phyloP scores from a whole-genome alignment of 2,888 invertebrate genomes.

The Sphaerophoria rueppellii region DNA sequence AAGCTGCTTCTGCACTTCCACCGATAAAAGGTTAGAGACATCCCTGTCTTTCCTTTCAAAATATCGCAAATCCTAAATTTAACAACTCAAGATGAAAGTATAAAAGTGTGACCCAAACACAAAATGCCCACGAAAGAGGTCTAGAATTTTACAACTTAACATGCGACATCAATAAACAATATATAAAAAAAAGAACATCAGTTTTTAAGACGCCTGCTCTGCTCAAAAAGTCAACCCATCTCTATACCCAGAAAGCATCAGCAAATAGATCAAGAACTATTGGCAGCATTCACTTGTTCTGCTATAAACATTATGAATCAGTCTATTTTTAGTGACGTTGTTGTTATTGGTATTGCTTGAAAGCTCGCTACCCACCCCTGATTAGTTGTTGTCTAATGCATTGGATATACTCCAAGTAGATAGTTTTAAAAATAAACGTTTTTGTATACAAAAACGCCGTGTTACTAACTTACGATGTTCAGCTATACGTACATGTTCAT shows the following conservation, averaged over 20 bases:
- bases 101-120: too few relatives aligned
- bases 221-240: conserved; percentile 9
- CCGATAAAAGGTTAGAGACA: too few relatives aligned
- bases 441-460: conserved; percentile 70
- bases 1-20: too few relatives aligned
- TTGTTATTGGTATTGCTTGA: conserved; percentile 50
- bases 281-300: conserved; percentile 58
- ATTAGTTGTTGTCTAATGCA: conserved; percentile 79
- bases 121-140: too few relatives aligned
- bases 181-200: not conserved
- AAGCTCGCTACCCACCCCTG: conserved; percentile 61
- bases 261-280: conserved; percentile 52
- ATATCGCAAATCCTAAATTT: too few relatives aligned
- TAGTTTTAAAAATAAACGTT: conserved; percentile 80
- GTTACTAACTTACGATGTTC: conserved; percentile 63
- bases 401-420: conserved; percentile 81
- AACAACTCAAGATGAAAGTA: too few relatives aligned
- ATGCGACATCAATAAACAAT: too few relatives aligned
- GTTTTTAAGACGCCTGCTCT: not conserved
- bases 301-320: conserved; percentile 52
- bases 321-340: conserved; percentile 61
- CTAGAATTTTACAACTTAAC: too few relatives aligned
- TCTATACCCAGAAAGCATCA: conserved; percentile 30
- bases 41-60: too few relatives aligned
- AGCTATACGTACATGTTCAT: conserved; percentile 34